Conservation (phyloP, 2,113 vertebrate species). For the Phylloscopus trochilus region DNA sequence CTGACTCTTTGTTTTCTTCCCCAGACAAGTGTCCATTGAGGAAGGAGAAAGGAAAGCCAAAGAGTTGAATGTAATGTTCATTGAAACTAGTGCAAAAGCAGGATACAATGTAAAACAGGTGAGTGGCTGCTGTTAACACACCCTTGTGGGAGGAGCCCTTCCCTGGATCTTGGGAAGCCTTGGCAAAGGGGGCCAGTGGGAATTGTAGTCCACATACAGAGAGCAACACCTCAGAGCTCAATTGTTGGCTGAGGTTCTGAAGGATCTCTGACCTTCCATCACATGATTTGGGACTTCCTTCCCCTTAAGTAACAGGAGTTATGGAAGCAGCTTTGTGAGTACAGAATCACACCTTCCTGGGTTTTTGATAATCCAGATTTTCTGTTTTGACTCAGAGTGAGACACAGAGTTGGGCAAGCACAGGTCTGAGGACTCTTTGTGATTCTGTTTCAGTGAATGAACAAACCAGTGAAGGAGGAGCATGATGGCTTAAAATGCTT, state of each 20-base stretch:
- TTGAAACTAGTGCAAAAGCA: slow-evolving; percentile 99
- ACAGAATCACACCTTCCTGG: background rate
- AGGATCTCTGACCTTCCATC: background rate
- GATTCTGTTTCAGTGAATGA: background rate
- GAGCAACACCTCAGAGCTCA: accelerated
- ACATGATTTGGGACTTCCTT: background rate
- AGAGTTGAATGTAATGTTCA: slow-evolving; percentile 99
- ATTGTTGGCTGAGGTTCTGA: background rate
- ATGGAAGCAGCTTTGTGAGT: background rate
- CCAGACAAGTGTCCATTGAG: slow-evolving; percentile 98
- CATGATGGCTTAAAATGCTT: background rate
- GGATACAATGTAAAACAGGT: slow-evolving; percentile 99
- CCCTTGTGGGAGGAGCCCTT: accelerated
- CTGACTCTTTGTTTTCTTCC: slow-evolving; percentile 54
- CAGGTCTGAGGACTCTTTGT: background rate
- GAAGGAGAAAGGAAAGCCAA: slow-evolving; percentile 99
- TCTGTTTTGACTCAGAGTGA: background rate
- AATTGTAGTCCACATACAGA: accelerated
- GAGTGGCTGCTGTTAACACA: slow-evolving; percentile 17
- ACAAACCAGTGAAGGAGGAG: background rate
- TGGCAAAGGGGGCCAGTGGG: background rate
- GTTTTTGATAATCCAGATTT: background rate
- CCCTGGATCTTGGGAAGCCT: accelerated
- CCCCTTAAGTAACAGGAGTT: background rate
- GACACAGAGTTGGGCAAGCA: too few relatives aligned